These are phyloP conservation scores for Garra rufa DNA, from an alignment of 2,113 vertebrate genomes.

Conservation along the genomic window DNA sequence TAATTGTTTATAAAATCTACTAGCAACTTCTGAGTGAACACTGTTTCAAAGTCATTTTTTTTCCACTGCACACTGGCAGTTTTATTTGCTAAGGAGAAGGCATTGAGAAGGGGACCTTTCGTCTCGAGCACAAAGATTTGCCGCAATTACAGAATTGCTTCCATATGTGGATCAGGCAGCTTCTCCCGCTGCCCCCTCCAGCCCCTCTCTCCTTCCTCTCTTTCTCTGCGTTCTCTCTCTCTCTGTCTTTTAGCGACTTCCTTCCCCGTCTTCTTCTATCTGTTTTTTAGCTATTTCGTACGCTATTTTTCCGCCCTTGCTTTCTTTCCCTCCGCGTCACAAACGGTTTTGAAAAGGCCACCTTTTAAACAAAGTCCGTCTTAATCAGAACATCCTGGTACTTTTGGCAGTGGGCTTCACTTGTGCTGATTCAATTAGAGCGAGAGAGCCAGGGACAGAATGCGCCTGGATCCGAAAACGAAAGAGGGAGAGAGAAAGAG, in stretches of 20 bases:
- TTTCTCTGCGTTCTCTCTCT: conserved; percentile 47
- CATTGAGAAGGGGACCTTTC: conserved; percentile 80
- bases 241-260: conserved; percentile 68
- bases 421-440: conserved; percentile 75
- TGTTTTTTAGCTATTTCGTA: conserved; percentile 14
- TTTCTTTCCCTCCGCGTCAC: conserved; percentile 32
- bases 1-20: not conserved
- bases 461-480: conserved; percentile 48
- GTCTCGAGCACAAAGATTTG: conserved; percentile 82
- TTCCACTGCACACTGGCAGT: conserved; percentile 69
- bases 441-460: conserved; percentile 51
- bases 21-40: not conserved
- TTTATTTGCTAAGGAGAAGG: conserved; percentile 76
- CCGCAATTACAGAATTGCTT: conserved; percentile 85
- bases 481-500: conserved; percentile 41
- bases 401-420: conserved; percentile 68
- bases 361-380: conserved; percentile 76
- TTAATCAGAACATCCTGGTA: conserved; percentile 81
- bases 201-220: conserved; percentile 58
- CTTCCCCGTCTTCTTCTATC: conserved; percentile 49
- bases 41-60: not conserved
- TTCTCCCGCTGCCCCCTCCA: conserved; percentile 70
- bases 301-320: conserved; percentile 52
- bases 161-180: conserved; percentile 82
- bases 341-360: conserved; percentile 65